A percentile compares a stretch with the other conserved stretches of the same genome.
phyloP scores from a whole-genome alignment of 2,888 invertebrate genomes.

The Girardia tigrina region DNA sequence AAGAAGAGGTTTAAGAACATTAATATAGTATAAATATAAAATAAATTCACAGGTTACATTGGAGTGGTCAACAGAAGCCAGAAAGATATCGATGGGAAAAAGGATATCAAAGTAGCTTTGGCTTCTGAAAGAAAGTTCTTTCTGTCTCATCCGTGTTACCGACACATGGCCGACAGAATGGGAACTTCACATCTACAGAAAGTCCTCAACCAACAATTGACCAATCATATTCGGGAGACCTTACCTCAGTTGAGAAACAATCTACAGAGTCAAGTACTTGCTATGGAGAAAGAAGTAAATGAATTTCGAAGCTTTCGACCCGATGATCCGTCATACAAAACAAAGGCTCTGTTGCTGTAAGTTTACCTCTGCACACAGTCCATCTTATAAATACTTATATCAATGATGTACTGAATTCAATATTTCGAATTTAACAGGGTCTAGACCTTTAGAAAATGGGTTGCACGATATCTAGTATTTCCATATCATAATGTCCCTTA shows the following conservation, averaged over 20 bases:
- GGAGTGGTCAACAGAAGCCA: conserved; percentile 98
- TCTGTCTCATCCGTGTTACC: conserved; percentile 38
- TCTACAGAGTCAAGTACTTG: conserved; percentile 26
- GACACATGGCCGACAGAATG: conserved; percentile 48
- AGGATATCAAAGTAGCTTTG: conserved; percentile 39
- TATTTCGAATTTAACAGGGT: no score
- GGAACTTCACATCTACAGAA: conserved; percentile 39
- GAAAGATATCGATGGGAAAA: conserved; percentile 86
- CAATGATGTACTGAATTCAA: no score
- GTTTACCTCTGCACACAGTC: no score
- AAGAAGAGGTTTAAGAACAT: conserved; percentile 54
- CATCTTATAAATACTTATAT: no score
- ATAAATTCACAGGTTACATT: conserved; percentile 60
- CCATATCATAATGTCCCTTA: no score
- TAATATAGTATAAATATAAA: neutral
- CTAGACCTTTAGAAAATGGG: no score
- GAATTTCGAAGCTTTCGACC: conserved; percentile 29
- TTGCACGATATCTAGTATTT: no score
- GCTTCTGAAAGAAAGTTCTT: conserved; percentile 39
- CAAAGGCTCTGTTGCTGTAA: conserved; percentile 30
- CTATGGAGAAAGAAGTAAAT: conserved; percentile 34
- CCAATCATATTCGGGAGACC: conserved; percentile 39
- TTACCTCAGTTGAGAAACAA: conserved; percentile 38
- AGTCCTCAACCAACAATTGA: conserved; percentile 39
- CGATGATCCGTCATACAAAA: conserved; percentile 34